phyloP scores from a whole-genome alignment of 1,140 invertebrate genomes.

The Arion vulgaris region DNA sequence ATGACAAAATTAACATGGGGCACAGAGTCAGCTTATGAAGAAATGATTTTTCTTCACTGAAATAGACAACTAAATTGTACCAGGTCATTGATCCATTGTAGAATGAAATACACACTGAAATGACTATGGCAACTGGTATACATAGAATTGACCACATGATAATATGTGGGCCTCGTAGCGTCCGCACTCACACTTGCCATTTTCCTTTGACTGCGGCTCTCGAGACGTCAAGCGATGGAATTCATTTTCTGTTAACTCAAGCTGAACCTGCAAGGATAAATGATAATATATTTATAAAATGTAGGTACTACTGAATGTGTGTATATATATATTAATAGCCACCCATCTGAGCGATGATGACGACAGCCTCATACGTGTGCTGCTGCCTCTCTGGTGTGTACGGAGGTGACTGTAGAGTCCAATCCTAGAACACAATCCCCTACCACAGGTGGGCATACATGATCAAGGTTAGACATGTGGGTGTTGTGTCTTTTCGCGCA shows the following conservation, averaged over 20 bases:
- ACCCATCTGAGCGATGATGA: too few species aligned
- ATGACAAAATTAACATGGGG: constrained; percentile 81
- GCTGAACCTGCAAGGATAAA: constrained; percentile 74
- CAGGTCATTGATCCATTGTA: constrained; percentile 84
- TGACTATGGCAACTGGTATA: constrained; percentile 78
- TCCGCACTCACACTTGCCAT: constrained; percentile 73
- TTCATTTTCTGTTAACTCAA: constrained; percentile 77
- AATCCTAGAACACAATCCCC: too few species aligned
- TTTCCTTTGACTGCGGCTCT: constrained; percentile 72
- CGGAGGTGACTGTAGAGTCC: too few species aligned
- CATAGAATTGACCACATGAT: constrained; percentile 79
- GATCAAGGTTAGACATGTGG: too few species aligned
- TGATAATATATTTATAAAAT: too few species aligned
- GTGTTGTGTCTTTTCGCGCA: too few species aligned
- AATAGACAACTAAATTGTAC: constrained; percentile 83
- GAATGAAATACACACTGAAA: constrained; percentile 81
- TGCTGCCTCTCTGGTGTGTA: too few species aligned
- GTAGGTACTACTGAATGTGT: too few species aligned
- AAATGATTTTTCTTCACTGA: constrained; percentile 79
- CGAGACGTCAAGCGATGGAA: constrained; percentile 80
- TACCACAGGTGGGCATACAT: too few species aligned
- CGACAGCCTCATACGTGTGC: too few species aligned
- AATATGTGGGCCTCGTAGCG: constrained; percentile 79
- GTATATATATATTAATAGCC: too few species aligned
- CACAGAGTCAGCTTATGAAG: constrained; percentile 75